Base-by-base conservation (phyloP, 1,140 invertebrate species). In the Danaus melanippus region DNA sequence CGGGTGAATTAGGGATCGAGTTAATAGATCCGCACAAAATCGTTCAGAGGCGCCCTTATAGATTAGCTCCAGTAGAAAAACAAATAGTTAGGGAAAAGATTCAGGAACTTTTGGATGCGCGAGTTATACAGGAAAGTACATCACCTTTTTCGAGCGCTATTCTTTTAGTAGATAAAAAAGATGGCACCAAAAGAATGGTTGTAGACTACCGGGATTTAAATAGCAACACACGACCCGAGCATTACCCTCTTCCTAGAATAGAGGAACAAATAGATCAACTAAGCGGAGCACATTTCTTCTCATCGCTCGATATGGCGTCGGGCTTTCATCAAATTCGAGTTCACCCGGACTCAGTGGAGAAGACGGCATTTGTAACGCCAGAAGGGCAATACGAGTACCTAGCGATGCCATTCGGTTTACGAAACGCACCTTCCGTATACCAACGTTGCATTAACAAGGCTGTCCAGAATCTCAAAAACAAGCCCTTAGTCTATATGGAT, bases 151-250 rank as follows among this genome's bases (percentile, higher is more conserved):
- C 48, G 4, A 50, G 48, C 11, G 32, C 48, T 1, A 42, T 50
- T 11, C 9, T 42, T 1, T 10, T 50, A 1, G 48, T 50, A 1
- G 12, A 50, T 15, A 50, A 50, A 40, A 40, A 50, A 8, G 48
- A 50, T n/a, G 12, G 12, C 12, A 39, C 32, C 0, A 1, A 50
- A 11, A 40, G 48, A 3, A 21, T 50, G 17, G 40, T 9, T 12
- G 48, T 50, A 11, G 48, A 50, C 15, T 50, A 11, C 40, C 15
- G 48, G 39, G 48, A 50, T 9, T 9, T 50, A 40, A 41, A 50
- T 12, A 1, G 10, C 7, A 51, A 51, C 11, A 51, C 47, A n/a
- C 10, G 5, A 39, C 47, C 47, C 9, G 47, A 49, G 1, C 12
- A 49, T 49, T 49, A 49, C 10, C 47, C 47, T 1, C 39, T 49